These are phyloP conservation scores for Cephus spinipes DNA, from an alignment of 2,888 invertebrate species.

Conservation along the genomic window DNA sequence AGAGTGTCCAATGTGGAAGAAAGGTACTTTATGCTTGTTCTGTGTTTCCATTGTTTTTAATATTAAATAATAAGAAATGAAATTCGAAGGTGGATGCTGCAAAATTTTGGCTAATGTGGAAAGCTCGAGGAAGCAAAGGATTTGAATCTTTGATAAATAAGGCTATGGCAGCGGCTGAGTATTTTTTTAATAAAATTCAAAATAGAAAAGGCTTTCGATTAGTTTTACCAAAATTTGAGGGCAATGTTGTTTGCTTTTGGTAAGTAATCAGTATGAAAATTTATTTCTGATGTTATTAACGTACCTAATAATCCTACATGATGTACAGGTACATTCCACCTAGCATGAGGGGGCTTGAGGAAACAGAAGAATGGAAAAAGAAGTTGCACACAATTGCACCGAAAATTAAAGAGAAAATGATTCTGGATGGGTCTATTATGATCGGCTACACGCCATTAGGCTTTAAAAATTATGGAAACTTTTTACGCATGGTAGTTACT, in stretches of 20 bases:
- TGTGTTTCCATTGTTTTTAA: not conserved
- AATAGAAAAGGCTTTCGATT: slow-evolving; percentile 72
- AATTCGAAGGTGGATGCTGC: slow-evolving; percentile 79
- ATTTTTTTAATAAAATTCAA: slow-evolving; percentile 70
- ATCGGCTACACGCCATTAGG: slow-evolving; percentile 80
- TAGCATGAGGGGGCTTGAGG: slow-evolving; percentile 64
- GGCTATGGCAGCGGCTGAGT: slow-evolving; percentile 73
- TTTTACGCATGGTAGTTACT: slow-evolving; percentile 81
- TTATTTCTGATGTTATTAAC: not conserved
- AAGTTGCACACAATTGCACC: slow-evolving; percentile 72
- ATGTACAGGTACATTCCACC: slow-evolving; percentile 73
- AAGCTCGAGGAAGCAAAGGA: slow-evolving; percentile 78
- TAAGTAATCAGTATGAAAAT: slow-evolving; percentile 69
- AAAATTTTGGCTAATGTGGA: slow-evolving; percentile 95
- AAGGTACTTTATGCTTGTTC: slow-evolving; percentile 70
- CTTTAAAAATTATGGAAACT: slow-evolving; percentile 75
- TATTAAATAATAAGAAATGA: not conserved
- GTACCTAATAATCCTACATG: not conserved
- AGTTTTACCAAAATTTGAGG: slow-evolving; percentile 75
- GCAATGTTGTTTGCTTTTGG: slow-evolving; percentile 93
- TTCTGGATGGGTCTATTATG: slow-evolving; percentile 76
- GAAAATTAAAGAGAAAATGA: slow-evolving; percentile 78
- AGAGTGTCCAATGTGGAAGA: slow-evolving; percentile 92
- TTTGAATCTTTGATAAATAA: slow-evolving; percentile 74
- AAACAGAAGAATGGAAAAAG: slow-evolving; percentile 69